Conservation (phyloP, 2,888 invertebrate genomes). For the Pharmacophagus antenor region DNA sequence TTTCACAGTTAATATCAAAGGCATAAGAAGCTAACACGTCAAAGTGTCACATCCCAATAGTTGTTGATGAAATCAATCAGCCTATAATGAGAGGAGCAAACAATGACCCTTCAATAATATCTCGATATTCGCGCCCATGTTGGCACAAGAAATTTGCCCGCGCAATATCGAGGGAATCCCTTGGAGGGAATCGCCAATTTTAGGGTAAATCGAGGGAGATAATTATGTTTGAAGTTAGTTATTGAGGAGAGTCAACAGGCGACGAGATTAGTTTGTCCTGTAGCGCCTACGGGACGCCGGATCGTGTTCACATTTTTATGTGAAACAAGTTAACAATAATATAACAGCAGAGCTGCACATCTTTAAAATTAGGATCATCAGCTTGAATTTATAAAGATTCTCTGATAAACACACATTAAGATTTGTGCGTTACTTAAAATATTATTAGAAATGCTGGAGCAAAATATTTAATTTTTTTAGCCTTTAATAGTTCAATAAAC, state of each 20-base stretch:
- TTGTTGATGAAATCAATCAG: constrained; percentile 70
- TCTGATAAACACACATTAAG: no score
- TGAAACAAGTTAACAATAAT: not conserved
- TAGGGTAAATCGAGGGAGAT: constrained; percentile 76
- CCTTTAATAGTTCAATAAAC: no score
- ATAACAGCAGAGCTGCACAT: not conserved
- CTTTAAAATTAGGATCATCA: no score
- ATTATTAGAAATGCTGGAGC: no score
- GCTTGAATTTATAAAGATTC: no score
- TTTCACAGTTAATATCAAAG: not conserved
- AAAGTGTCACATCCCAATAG: constrained; percentile 26
- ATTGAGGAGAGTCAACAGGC: constrained; percentile 74
- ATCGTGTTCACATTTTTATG: constrained; percentile 10
- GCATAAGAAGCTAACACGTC: constrained; percentile 18
- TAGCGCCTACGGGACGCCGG: constrained; percentile 11
- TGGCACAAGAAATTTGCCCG: constrained; percentile 77
- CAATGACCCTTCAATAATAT: constrained; percentile 73
- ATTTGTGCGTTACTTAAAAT: no score
- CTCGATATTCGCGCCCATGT: constrained; percentile 59
- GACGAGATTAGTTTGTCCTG: constrained; percentile 53
- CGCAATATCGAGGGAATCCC: constrained; percentile 67
- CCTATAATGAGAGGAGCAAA: constrained; percentile 76
- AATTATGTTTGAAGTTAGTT: constrained; percentile 81
- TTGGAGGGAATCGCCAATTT: constrained; percentile 71
- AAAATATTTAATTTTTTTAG: no score